These are phyloP conservation scores for Megamerina dolium DNA, from an alignment of 2,888 invertebrate genomes.

Conservation along the genomic window DNA sequence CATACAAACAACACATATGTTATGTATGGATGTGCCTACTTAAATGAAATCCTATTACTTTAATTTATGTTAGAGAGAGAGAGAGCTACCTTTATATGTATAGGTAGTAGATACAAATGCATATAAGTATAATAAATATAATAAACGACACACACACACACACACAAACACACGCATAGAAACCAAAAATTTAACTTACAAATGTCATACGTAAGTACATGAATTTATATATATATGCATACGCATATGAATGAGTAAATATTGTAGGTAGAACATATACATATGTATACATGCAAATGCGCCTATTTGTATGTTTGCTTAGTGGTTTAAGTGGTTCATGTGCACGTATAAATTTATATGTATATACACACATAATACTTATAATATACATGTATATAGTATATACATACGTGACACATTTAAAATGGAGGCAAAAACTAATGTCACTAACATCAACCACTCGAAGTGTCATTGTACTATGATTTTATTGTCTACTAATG, in stretches of 20 bases:
- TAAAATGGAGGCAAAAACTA: conserved; percentile 8
- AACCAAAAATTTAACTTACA: conserved; percentile 5
- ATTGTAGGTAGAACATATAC: too few species aligned
- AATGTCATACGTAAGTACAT: background rate
- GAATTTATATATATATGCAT: background rate
- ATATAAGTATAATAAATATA: background rate
- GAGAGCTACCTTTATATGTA: too few species aligned
- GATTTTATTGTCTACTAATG: conserved; percentile 22
- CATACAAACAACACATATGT: too few species aligned
- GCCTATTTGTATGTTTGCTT: conserved; percentile 5
- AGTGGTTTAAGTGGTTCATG: too few species aligned
- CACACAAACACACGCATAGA: conserved; percentile 1
- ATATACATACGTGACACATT: conserved; percentile 19
- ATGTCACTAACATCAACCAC: conserved; percentile 1
- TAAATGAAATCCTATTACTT: too few species aligned
- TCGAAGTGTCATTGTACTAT: conserved; percentile 1
- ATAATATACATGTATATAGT: too few species aligned
- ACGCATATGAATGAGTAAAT: too few species aligned
- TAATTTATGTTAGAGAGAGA: too few species aligned
- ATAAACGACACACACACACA: background rate
- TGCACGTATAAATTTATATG: too few species aligned
- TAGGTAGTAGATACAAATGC: too few species aligned
- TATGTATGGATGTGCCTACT: too few species aligned
- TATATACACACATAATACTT: too few species aligned
- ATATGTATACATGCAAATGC: background rate